phyloP scores from a whole-genome alignment of 2,797 vertebrate species.

The Anableps anableps region DNA sequence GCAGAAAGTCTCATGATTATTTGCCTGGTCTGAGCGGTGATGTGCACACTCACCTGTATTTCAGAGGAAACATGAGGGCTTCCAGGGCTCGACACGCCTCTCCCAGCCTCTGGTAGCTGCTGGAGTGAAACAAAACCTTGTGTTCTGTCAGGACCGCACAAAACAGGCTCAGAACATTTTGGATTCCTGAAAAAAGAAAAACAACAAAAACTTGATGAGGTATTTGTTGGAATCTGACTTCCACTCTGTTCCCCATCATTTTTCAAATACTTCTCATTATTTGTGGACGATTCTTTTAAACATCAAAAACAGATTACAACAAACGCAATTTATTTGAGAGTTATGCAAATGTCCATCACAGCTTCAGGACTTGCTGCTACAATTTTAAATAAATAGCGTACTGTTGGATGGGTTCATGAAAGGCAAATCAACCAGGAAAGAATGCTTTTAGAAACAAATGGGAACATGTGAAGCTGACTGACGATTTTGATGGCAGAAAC shows the following conservation, averaged over 20 bases:
- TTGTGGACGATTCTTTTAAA: conserved; percentile 21
- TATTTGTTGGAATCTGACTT: conserved; percentile 47
- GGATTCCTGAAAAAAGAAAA: conserved; percentile 87
- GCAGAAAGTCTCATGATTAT: conserved; percentile 39
- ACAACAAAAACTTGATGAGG: conserved; percentile 38
- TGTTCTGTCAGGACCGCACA: conserved; percentile 98
- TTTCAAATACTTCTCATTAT: conserved; percentile 39
- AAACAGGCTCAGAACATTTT: conserved; percentile 95
- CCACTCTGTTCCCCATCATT: conserved; percentile 50
- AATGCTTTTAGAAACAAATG: background rate
- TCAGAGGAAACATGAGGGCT: conserved; percentile 97
- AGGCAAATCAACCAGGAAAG: background rate
- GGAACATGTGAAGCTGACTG: background rate
- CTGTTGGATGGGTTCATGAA: background rate
- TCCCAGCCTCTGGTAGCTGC: conserved; percentile 96
- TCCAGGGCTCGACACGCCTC: conserved; percentile 95
- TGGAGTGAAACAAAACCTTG: conserved; percentile 97
- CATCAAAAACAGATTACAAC: conserved; percentile 37
- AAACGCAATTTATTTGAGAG: conserved; percentile 29
- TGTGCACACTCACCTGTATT: conserved; percentile 88
- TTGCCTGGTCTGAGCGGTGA: background rate
- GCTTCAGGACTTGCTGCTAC: conserved; percentile 10
- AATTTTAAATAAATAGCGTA: conserved; percentile 20
- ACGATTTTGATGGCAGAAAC: conserved; percentile 12
- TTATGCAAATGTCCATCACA: conserved; percentile 9